Evolutionary conservation across 2,113 vertebrate species (phyloP), one percentile per base, ranked within the genome.

Genomic region (Esox niger): DNA sequence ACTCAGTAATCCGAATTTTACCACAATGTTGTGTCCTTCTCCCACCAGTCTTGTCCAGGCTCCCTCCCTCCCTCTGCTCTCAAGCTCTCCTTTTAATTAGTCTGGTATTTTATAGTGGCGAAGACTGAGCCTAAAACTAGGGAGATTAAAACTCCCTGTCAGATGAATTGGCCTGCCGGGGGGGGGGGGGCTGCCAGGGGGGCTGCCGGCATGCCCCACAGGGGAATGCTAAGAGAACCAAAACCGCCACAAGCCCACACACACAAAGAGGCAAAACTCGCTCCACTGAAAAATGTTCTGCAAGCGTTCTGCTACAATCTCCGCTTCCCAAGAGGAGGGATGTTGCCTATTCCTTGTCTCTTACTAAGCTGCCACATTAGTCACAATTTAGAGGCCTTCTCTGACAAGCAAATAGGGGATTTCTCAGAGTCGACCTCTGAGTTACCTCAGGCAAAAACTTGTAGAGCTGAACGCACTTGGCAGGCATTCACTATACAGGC

Each of bases 61-160:
- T 21, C 47, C 6, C 47, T 9, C 47, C n/a, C 47, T n/a, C 5
- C 47, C n/a, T 0, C 47, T 6, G 7, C 17, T n/a, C 47, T 13
- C 47, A 17, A 7, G 21, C 47, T 49, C 21, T 60, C 9, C 6
- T 60, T 33, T 58, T 76, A 76, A 76, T 77, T 65, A 77, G 59
- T 26, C 21, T 60, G 58, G 33, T 60, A 60, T 60, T 32, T 58
- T 29, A 58, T 25, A 15, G 56, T 23, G 17, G 47, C 5, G 15
- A 15, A 27, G 13, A 13, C 56, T 2, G 10, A 26, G 56, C 27
- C 13, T 58, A 26, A 13, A 27, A 30, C 35, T 30, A 29, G 27
- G 47, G 62, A 61, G 26, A 61, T 59, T 56, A 52, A 46, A 43
- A 52, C n/a, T 29, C 29, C 65, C 38, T 64, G 56, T 69, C 73